phyloP scores from a whole-genome alignment of 2,113 vertebrate genomes.

The Tychaedon coryphoeus region DNA sequence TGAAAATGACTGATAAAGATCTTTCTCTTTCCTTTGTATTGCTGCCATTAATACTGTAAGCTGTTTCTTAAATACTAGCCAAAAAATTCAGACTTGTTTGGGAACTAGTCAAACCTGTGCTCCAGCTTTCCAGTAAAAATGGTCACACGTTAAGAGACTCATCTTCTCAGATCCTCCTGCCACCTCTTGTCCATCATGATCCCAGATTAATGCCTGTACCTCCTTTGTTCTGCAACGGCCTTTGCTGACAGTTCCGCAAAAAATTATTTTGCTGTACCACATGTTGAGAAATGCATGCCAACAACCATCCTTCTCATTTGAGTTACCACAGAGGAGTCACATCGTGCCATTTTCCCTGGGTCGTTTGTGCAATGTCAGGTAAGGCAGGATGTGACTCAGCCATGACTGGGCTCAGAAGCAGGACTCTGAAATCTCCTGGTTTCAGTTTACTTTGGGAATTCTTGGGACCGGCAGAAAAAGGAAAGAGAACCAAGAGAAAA shows the following conservation, averaged over 20 bases:
- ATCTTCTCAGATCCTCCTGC: slow-evolving; percentile 11
- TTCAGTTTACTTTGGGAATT: background rate
- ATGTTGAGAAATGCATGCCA: slow-evolving; percentile 10
- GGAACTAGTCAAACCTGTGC: slow-evolving; percentile 43
- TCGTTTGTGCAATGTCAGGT: slow-evolving; percentile 42
- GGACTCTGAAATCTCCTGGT: background rate
- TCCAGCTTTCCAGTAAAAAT: slow-evolving; percentile 37
- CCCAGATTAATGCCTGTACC: background rate
- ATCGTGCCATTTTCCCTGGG: background rate
- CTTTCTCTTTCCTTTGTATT: slow-evolving; percentile 1
- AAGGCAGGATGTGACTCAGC: slow-evolving; percentile 62
- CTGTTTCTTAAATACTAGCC: background rate
- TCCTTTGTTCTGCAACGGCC: background rate
- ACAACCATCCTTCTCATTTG: background rate
- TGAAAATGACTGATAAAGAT: background rate
- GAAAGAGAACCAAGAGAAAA: background rate
- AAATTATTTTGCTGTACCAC: background rate
- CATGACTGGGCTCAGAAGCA: background rate
- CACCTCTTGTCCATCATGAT: background rate
- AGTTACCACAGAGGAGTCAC: background rate
- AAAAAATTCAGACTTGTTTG: background rate
- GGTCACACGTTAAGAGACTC: slow-evolving; percentile 14
- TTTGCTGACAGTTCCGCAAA: background rate
- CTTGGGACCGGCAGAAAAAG: background rate
- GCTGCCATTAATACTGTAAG: background rate